These are phyloP conservation scores for Oxytorus armatus DNA, from an alignment of 2,888 invertebrate species.

Conservation along the genomic window DNA sequence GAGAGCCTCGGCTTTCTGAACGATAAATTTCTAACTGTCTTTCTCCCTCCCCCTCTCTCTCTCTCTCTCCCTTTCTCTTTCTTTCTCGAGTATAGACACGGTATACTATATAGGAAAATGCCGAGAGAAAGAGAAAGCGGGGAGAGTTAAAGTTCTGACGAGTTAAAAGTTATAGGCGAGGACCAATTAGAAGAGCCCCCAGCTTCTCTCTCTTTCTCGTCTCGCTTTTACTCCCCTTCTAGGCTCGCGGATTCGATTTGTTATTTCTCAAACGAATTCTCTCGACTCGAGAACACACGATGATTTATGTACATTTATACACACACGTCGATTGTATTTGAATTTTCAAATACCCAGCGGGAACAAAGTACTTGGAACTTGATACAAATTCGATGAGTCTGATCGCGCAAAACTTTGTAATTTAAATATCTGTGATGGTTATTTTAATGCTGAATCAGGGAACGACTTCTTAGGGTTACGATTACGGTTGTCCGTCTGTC, in stretches of 20 bases:
- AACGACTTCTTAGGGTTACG: no score
- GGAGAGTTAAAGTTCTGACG: conserved; percentile 57
- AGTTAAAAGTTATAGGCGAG: conserved; percentile 53
- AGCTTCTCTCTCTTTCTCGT: conserved; percentile 14
- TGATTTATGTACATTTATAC: conserved; percentile 5
- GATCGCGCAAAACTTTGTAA: no score
- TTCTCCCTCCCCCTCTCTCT: conserved; percentile 3
- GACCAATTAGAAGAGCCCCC: conserved; percentile 55
- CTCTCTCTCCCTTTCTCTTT: background rate
- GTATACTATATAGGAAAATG: conserved; percentile 5
- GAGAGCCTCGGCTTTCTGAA: conserved; percentile 11
- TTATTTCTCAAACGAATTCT: conserved; percentile 52
- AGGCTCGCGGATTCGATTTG: conserved; percentile 42
- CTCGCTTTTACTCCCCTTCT: background rate
- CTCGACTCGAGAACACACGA: background rate
- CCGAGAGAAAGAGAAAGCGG: conserved; percentile 8
- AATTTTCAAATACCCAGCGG: no score
- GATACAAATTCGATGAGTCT: no score
- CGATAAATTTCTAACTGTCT: conserved; percentile 63
- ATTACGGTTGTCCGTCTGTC: no score
- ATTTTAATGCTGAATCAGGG: no score
- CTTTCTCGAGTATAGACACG: conserved; percentile 4
- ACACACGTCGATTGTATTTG: no score
- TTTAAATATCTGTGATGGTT: no score
- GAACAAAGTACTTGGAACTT: background rate